Base-by-base conservation (phyloP, 1,140 invertebrate genomes). In the Calephelis nemesis region DNA sequence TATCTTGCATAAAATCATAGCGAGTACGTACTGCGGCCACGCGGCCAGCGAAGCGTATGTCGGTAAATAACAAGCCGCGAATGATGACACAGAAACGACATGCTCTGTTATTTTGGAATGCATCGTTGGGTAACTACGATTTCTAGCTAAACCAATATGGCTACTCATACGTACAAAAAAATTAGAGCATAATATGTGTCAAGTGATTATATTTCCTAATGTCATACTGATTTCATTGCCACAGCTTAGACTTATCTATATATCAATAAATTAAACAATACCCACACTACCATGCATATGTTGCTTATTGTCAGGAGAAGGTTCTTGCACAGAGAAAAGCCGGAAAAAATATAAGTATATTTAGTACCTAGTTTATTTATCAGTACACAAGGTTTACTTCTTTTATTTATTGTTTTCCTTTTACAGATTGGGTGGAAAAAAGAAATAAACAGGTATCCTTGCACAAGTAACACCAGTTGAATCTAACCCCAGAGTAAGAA, bases 31-130 rank as follows among this genome's bases (percentile, higher is more conserved):
- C 30, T 30, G 30, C 30, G 30, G 30, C 15, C 58, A 58, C 67
- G 62, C 68, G n/a, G n/a, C n/a, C n/a, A 65, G 9, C 66, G 48
- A 58, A 66, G 67, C 70, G 40, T 62, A 50, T 70, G 65, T 67
- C 45, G 47, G 62, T 13, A 72, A 71, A 71, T 72, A 68, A 71
- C 67, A 60, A 67, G 63, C 48, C 68, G 13, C 64, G 62, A 64
- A 68, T 70, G 75, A 74, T 77, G 72, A 77, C 75, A 77, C 72
- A 66, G 70, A 75, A 74, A 76, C 75, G 72, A 77, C 69, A 75
- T 76, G 74, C 71, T 75, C 72, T 73, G 71, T 73, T 74, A 74
- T 77, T 76, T 74, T 62, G 74, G 75, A 73, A 79, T 79, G 74
- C 69, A 63, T 72, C 63, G 73, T 76, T 81, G 67, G 63, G 70